Percentiles rank a stretch among this genome's conserved stretches.
These are phyloP conservation scores for Halictus quadricinctus DNA, from an alignment of 2,888 invertebrate genomes.

Conservation along the genomic window DNA sequence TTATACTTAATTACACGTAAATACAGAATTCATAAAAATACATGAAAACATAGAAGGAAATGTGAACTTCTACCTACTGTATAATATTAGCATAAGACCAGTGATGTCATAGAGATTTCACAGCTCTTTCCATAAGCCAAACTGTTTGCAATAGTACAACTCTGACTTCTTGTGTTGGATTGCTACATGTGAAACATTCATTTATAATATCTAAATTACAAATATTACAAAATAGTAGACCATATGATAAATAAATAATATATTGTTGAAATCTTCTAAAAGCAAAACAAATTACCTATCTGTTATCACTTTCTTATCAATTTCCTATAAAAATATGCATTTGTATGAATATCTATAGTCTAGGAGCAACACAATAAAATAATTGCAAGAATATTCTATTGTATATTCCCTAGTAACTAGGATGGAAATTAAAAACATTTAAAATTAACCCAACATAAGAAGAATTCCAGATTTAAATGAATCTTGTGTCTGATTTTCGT, in stretches of 20 bases:
- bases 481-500: not conserved
- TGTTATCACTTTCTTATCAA: not conserved
- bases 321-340: not conserved
- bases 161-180: not conserved
- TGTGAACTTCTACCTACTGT: constrained; percentile 8
- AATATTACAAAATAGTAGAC: not conserved
- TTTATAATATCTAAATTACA: no score
- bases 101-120: constrained; percentile 50
- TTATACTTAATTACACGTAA: not conserved
- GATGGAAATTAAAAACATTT: not conserved
- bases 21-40: constrained; percentile 1
- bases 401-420: not conserved
- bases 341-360: no score
- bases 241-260: not conserved
- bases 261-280: not conserved
- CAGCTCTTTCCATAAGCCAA: constrained; percentile 26
- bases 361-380: not conserved
- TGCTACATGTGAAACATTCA: no score
- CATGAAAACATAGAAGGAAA: constrained; percentile 14
- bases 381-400: no score
- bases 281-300: not conserved
- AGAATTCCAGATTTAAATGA: not conserved
- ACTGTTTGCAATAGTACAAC: not conserved
- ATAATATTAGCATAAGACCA: constrained; percentile 34
- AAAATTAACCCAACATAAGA: not conserved